Percentiles rank a stretch among this genome's conserved stretches.
phyloP scores from a whole-genome alignment of 2,113 vertebrate species.

The Ascaphus truei region DNA sequence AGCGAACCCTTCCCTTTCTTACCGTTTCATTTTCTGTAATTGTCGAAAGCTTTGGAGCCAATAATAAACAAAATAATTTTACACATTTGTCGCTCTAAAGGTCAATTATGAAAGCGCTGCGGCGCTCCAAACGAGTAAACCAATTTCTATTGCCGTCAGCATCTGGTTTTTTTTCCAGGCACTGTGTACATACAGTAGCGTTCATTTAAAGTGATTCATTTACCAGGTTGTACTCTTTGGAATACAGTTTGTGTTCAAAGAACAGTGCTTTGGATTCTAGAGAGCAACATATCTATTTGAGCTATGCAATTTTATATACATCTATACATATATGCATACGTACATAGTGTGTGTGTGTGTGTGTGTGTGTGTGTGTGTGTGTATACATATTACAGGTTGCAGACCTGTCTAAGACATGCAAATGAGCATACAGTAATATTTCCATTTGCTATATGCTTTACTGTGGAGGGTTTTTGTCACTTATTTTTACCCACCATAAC shows the following conservation, averaged over 20 bases:
- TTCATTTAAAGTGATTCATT: slow-evolving; percentile 91
- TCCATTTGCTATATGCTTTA: too few species aligned
- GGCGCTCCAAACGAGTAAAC: slow-evolving; percentile 66
- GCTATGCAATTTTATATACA: slow-evolving; percentile 82
- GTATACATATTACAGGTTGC: too few species aligned
- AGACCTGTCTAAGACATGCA: too few species aligned
- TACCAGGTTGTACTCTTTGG: slow-evolving; percentile 61
- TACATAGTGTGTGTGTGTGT: too few species aligned
- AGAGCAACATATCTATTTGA: slow-evolving; percentile 78
- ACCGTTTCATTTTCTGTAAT: slow-evolving; percentile 94
- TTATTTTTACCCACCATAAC: too few species aligned
- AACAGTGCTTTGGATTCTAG: slow-evolving; percentile 60
- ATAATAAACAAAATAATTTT: slow-evolving; percentile 94
- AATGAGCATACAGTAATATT: too few species aligned
- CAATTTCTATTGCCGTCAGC: slow-evolving; percentile 76
- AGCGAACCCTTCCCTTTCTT: slow-evolving; percentile 79
- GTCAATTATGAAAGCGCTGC: slow-evolving; percentile 92
- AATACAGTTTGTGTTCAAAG: slow-evolving; percentile 65
- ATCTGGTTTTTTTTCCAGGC: slow-evolving; percentile 78
- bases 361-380: too few species aligned
- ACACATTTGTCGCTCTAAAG: slow-evolving; percentile 85
- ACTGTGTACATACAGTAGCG: slow-evolving; percentile 79
- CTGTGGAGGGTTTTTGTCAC: too few species aligned
- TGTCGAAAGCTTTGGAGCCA: slow-evolving; percentile 85
- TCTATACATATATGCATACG: too few species aligned